Evolutionary conservation across 2,888 invertebrate genomes (phyloP).

Genomic region (Eupithecia subumbrata): DNA sequence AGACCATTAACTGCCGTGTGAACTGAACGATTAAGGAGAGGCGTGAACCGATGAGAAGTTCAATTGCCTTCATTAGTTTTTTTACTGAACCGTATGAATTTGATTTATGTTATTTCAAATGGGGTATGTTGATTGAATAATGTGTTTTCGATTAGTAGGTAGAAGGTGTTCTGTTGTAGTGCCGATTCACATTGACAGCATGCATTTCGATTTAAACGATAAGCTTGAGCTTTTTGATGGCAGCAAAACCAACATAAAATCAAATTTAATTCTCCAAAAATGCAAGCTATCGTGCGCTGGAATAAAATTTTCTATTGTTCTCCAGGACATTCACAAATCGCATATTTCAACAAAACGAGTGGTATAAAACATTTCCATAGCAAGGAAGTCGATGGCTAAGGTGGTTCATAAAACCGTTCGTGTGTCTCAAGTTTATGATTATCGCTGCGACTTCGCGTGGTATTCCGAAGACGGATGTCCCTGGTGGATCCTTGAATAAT

Average conservation of each 20-base stretch:
- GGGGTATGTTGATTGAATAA: constrained; percentile 8
- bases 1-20: constrained; percentile 59
- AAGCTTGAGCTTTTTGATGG: not conserved
- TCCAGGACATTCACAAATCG: constrained; percentile 31
- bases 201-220: not conserved
- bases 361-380: constrained; percentile 53
- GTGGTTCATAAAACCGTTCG: constrained; percentile 62
- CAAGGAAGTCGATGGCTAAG: constrained; percentile 51
- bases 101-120: constrained; percentile 5
- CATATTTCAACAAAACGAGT: constrained; percentile 47
- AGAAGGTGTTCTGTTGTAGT: not conserved
- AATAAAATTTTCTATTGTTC: constrained; percentile 30
- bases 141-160: constrained; percentile 9
- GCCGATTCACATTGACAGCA: not conserved
- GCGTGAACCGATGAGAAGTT: constrained; percentile 30
- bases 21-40: constrained; percentile 40
- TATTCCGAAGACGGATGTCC: constrained; percentile 54
- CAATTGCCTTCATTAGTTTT: constrained; percentile 32
- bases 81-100: constrained; percentile 17
- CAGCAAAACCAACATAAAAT: not conserved
- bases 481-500: constrained; percentile 46
- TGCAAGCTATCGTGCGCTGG: not conserved
- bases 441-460: constrained; percentile 51
- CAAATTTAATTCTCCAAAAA: not conserved
- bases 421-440: constrained; percentile 63